Evolutionary conservation across 2,113 vertebrate genomes (phyloP).

Genomic region (Elaphurus davidianus): DNA sequence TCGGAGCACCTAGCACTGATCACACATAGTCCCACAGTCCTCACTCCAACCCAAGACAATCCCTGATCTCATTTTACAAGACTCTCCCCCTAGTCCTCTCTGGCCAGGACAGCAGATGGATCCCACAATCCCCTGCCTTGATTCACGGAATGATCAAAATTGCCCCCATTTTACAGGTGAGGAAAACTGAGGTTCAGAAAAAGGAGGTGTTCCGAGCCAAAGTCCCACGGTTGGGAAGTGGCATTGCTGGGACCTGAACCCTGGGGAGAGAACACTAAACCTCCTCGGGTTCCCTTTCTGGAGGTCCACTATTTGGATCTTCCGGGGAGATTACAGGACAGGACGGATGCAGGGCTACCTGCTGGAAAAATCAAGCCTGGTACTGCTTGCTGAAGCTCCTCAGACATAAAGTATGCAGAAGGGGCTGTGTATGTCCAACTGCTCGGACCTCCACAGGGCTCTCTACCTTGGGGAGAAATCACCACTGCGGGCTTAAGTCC

Average conservation of each 20-base stretch:
- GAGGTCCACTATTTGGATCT: background rate
- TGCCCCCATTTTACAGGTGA: background rate
- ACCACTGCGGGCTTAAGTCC: background rate
- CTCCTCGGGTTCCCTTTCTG: background rate
- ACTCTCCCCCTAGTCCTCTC: background rate
- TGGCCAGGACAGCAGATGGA: background rate
- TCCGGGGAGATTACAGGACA: background rate
- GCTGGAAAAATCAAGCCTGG: background rate
- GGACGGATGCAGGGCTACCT: accelerated
- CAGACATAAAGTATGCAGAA: background rate
- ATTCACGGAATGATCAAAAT: background rate
- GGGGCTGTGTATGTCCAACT: accelerated
- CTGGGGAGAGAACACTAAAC: background rate
- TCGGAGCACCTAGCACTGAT: accelerated
- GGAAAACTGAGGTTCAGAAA: background rate
- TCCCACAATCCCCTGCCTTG: background rate
- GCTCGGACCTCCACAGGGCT: accelerated
- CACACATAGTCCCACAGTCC: background rate
- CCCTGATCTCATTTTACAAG: background rate
- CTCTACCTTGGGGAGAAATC: background rate
- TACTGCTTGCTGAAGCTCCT: no score
- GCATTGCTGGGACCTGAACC: background rate
- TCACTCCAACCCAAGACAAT: no score
- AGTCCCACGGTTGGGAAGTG: background rate
- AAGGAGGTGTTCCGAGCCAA: no score